Evolutionary conservation across 2,888 invertebrate genomes (phyloP).

Genomic region (Drosophila formosana): DNA sequence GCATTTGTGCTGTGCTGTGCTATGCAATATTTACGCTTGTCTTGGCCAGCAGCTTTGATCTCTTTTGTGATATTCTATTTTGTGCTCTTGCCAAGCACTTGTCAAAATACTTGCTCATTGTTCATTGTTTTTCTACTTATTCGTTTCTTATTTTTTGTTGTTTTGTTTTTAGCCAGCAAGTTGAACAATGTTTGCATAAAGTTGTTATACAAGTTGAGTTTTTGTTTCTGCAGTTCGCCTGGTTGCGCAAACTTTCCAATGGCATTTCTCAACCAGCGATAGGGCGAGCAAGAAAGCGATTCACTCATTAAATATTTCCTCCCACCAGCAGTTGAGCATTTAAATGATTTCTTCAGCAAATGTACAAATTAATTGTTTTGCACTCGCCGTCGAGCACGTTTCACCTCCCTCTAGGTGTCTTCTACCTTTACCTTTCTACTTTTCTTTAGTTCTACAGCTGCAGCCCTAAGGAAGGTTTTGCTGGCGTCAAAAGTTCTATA

Average conservation of each 20-base stretch:
- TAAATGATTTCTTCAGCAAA: not conserved
- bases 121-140: conserved; percentile 31
- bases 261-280: conserved; percentile 1
- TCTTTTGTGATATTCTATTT: conserved; percentile 59
- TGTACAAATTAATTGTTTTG: conserved; percentile 5
- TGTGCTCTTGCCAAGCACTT: conserved; percentile 60
- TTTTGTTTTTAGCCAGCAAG: conserved; percentile 52
- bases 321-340: conserved; percentile 4
- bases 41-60: conserved; percentile 74
- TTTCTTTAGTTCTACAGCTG: not conserved
- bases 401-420: not conserved
- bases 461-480: not conserved
- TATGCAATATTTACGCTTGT: conserved; percentile 80
- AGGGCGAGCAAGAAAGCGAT: not conserved
- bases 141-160: conserved; percentile 3
- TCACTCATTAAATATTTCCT: conserved; percentile 26
- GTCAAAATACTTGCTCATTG: conserved; percentile 72
- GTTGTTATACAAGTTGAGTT: conserved; percentile 43
- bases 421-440: no score
- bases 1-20: conserved; percentile 67
- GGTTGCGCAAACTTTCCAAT: conserved; percentile 18
- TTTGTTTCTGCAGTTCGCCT: conserved; percentile 20
- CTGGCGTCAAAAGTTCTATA: conserved; percentile 1
- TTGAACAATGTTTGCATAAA: conserved; percentile 57
- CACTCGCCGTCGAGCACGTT: not conserved